Conservation (phyloP, 2,888 invertebrate genomes). For the Ellobium chinense region DNA sequence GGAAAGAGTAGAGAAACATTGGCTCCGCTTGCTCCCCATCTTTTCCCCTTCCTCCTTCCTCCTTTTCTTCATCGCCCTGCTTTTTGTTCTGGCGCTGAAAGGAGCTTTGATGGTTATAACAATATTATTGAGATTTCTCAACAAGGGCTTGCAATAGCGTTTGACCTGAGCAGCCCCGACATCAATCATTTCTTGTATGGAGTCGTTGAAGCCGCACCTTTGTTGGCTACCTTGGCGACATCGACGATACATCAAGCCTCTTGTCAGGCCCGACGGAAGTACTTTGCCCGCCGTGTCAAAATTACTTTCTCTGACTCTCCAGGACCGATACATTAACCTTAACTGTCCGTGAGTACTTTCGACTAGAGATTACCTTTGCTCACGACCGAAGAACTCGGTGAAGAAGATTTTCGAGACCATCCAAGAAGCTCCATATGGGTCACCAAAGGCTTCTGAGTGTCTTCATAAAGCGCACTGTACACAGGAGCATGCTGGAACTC, state of each 20-base stretch:
- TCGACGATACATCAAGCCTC: slow-evolving; percentile 22
- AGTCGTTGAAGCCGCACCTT: not conserved
- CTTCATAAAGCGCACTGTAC: too few species aligned
- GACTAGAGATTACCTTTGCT: too few species aligned
- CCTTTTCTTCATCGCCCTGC: too few species aligned
- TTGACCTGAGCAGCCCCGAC: slow-evolving; percentile 1
- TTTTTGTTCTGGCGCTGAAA: slow-evolving; percentile 10
- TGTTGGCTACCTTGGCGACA: not conserved
- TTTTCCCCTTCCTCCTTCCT: too few species aligned
- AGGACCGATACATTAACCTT: not conserved
- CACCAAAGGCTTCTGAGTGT: too few species aligned
- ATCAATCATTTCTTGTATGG: slow-evolving; percentile 31
- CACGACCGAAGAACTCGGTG: too few species aligned
- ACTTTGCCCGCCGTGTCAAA: slow-evolving; percentile 38
- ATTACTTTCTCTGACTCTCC: slow-evolving; percentile 5
- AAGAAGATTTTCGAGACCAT: too few species aligned
- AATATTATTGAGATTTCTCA: slow-evolving; percentile 19
- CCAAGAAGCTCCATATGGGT: too few species aligned
- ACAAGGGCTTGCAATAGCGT: not conserved
- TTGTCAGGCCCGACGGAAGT: slow-evolving; percentile 33
- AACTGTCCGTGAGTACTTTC: too few species aligned
- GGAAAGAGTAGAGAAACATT: not conserved
- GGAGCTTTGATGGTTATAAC: slow-evolving; percentile 2
- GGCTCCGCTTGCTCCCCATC: not conserved
- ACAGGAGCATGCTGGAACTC: too few species aligned